Percentiles rank a stretch among this genome's conserved stretches.
Conservation (phyloP, 2,888 invertebrate species). For the Drosophila prolongata region DNA sequence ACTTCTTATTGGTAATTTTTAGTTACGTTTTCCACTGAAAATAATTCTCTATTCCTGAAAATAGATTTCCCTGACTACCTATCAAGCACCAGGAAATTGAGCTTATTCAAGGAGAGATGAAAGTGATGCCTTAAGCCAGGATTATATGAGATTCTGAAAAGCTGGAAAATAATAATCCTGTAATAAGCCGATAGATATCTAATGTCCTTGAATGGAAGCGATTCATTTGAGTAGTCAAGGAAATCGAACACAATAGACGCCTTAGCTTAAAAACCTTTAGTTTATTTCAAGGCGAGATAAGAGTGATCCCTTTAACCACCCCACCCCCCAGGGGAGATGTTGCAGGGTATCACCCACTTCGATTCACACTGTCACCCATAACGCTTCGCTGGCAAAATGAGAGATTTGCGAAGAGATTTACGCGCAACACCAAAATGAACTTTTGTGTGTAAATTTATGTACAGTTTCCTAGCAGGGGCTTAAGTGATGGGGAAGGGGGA, state of each 20-base stretch:
- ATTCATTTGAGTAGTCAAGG: neutral
- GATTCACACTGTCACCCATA: slow-evolving; percentile 3
- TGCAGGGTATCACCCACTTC: slow-evolving; percentile 25
- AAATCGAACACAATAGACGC: neutral
- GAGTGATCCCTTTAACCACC: neutral
- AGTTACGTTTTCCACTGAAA: too few relatives aligned
- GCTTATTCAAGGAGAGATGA: too few relatives aligned
- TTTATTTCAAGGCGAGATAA: neutral
- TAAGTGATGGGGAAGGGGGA: neutral
- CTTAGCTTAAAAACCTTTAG: neutral
- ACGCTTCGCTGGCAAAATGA: slow-evolving; percentile 61
- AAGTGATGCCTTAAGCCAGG: neutral
- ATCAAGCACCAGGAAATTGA: too few relatives aligned
- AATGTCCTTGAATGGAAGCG: neutral
- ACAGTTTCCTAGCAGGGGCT: slow-evolving; percentile 42
- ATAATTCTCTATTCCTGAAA: too few relatives aligned
- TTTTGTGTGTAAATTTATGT: slow-evolving; percentile 70
- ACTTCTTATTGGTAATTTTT: neutral
- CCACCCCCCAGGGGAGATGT: neutral
- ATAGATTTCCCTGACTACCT: too few relatives aligned
- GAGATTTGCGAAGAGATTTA: slow-evolving; percentile 75
- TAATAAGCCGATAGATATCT: too few relatives aligned
- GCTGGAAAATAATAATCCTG: neutral
- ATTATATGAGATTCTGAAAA: neutral
- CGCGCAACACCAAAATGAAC: slow-evolving; percentile 69